Evolutionary conservation across 2,797 vertebrate genomes (phyloP), one percentile per base, ranked within the genome.

Genomic region (Mareca penelope): DNA sequence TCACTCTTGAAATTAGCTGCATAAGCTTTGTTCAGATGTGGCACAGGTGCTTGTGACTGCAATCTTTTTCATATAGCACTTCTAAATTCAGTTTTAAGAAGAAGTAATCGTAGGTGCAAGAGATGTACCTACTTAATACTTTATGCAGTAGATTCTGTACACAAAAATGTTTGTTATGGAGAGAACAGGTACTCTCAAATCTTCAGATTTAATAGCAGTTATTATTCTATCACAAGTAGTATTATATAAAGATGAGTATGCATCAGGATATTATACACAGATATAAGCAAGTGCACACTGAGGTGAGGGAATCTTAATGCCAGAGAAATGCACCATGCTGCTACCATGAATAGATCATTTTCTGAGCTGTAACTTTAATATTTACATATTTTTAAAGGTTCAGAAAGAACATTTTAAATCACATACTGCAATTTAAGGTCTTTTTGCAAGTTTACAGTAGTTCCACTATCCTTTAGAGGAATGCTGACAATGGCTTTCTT

Each of bases 151-250:
- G 29, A 40, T 64, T 81, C 28, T 28, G 2, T 35, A 8, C 12
- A 13, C 18, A 13, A 0, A 0, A 29, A 6, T 50, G 6, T 44
- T 82, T 6, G 2, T 57, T 64, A 28, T 65, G 46, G 8, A 78
- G 57, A 17, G 46, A 12, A 9, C 31, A 56, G 22, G 4, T 48
- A 1, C 15, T 68, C 19, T 46, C 29, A 75, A 16, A 23, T 80
- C 16, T 24, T 77, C 10, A 46, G 12, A 24, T 82, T 44, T 56
- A 7, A 13, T 55, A 55, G 15, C 8, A 64, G 26, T 71, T 65
- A 14, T 21, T 81, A 29, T 70, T 19, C 13, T 37, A 6, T 52
- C 80, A 28, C 33, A 11, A 15, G 21, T 39, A 19, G 35, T 80
- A 44, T 29, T 8, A 33, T 60, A 73, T 60, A 8, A 80, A 71